These are phyloP conservation scores for Dusona sp. DNA, from an alignment of 2,888 invertebrate genomes.

Conservation along the genomic window DNA sequence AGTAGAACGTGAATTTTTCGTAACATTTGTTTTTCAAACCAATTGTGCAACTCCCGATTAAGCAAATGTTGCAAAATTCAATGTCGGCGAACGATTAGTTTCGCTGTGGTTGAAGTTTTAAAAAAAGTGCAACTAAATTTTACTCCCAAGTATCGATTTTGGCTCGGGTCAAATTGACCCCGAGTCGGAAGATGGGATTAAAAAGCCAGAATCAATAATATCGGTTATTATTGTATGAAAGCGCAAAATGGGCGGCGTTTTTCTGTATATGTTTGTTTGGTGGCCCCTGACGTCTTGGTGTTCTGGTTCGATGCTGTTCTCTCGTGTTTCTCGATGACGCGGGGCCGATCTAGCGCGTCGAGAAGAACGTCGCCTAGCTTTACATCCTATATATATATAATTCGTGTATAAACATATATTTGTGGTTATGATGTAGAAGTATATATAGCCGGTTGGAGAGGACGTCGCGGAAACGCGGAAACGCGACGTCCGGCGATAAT, in stretches of 20 bases:
- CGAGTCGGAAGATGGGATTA: too few relatives aligned
- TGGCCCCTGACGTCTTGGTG: constrained; percentile 58
- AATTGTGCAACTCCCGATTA: too few relatives aligned
- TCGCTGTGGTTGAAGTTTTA: too few relatives aligned
- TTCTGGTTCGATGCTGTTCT: constrained; percentile 48
- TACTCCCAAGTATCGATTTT: too few relatives aligned
- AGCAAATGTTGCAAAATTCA: too few relatives aligned
- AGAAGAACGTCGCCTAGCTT: constrained; percentile 32
- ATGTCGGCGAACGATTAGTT: too few relatives aligned
- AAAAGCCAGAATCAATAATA: too few relatives aligned
- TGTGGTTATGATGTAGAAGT: not conserved
- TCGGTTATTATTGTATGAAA: too few relatives aligned
- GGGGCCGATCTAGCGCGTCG: constrained; percentile 38
- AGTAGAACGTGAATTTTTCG: too few relatives aligned
- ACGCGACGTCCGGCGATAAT: constrained; percentile 84
- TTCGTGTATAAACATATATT: not conserved
- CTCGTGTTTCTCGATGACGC: constrained; percentile 43
- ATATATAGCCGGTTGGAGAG: constrained; percentile 28
- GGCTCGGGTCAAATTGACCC: too few relatives aligned
- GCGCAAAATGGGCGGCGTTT: not conserved
- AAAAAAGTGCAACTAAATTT: too few relatives aligned
- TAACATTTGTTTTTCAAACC: too few relatives aligned
- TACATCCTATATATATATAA: not conserved
- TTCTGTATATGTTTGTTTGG: constrained; percentile 17
- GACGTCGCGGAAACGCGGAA: constrained; percentile 79